Base-by-base conservation (phyloP, 2,888 invertebrate species). In the Trachelus troglodyta region DNA sequence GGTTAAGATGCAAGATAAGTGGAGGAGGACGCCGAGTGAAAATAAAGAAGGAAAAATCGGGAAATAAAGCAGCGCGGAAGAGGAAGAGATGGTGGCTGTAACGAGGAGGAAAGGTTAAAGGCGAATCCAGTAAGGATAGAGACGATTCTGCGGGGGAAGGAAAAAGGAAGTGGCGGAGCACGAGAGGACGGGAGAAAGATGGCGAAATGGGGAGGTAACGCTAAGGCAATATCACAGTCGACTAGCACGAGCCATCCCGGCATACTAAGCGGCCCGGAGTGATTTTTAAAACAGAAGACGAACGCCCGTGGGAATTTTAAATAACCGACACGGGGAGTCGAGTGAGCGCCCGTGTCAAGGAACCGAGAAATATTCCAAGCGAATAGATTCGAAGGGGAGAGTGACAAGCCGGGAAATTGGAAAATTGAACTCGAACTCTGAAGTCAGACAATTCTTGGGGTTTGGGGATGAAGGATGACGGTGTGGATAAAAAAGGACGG, bases 391-490 rank as follows among this genome's bases (percentile, higher is more conserved):
- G 85, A 86, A 79, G 80, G 83, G 77, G 76, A 84, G 87, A 89
- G 87, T 89, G 90, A 90, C 90, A 89, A 86, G 82, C 82, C 81
- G 84, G 88, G 88, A 90, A 89, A 90, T 90, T 89, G 89, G 89
- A 87, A 88, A 89, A 90, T 87, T 90, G 87, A 88, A 89, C 88
- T 85, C 85, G 85, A 83, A 84, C 82, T 84, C 81, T 23, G 23
- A 56, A 56, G 40, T 56, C 40, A 15, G 40, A 56, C 15, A 56
- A 23, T 56, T 56, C 40, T 56, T 56, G 23, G 40, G 23, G 40
- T 15, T 56, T 23, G 23, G 40, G 40, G 9, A 6, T 56, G 40
- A 56, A 56, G 40, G 40, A 56, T 56, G 40, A 23, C 40, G 40
- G 40, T 6, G 15, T 23, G 40, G 40, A 56, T 56, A 23, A 56